A percentile compares a stretch with the other conserved stretches of the same genome.
phyloP scores from a whole-genome alignment of 2,113 vertebrate genomes.

The Theristicus caerulescens region DNA sequence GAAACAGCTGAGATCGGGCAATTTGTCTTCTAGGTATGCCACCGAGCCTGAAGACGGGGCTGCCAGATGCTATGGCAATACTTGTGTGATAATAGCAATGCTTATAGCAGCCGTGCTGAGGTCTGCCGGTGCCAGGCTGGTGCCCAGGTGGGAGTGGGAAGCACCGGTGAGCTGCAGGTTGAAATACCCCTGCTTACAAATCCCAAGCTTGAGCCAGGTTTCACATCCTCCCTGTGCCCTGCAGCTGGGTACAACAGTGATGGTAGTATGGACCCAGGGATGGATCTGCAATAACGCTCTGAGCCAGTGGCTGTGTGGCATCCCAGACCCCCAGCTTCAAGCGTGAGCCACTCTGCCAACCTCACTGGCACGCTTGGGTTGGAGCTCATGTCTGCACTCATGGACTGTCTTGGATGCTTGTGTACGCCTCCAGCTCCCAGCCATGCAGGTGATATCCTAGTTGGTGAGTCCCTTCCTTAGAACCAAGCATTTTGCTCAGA shows the following conservation, averaged over 20 bases:
- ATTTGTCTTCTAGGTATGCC: not conserved
- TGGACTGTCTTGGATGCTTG: not conserved
- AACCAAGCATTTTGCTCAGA: not conserved
- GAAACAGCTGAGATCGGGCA: not conserved
- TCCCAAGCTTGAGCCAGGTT: not conserved
- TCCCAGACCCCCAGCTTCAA: not conserved
- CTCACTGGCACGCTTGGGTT: accelerated
- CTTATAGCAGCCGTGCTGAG: not conserved
- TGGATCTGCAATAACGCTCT: not conserved
- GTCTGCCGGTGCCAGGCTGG: not conserved
- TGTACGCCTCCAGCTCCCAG: not conserved
- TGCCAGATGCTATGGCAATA: not conserved
- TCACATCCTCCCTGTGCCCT: not conserved
- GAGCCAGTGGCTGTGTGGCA: not conserved
- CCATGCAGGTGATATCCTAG: not conserved
- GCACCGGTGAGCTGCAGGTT: not conserved
- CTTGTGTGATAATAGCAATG: not conserved
- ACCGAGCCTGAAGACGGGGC: accelerated
- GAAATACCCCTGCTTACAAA: not conserved
- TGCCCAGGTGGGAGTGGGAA: not conserved
- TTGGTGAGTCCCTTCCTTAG: not conserved
- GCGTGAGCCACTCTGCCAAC: not conserved
- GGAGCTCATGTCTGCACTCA: not conserved
- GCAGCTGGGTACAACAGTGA: not conserved
- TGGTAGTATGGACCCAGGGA: not conserved